phyloP scores from a whole-genome alignment of 2,113 vertebrate species.

The Colistium nudipinnis region DNA sequence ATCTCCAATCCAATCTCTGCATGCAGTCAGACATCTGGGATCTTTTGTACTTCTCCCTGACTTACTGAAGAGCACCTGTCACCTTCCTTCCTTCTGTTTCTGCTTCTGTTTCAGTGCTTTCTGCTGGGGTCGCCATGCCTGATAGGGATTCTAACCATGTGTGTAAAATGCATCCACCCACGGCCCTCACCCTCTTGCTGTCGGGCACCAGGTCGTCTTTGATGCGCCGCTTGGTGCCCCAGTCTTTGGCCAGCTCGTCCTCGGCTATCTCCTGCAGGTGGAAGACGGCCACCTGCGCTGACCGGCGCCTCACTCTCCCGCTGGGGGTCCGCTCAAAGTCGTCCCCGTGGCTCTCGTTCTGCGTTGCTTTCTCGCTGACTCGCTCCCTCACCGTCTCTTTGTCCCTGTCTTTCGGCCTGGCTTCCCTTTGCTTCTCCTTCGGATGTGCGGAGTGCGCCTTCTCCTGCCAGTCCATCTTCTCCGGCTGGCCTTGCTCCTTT shows the following conservation, averaged over 20 bases:
- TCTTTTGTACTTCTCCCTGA: neutral
- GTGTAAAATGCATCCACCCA: neutral
- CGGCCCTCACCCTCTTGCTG: constrained; percentile 88
- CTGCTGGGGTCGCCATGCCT: neutral
- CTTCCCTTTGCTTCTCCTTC: constrained; percentile 59
- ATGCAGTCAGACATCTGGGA: neutral
- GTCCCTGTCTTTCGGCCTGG: constrained; percentile 62
- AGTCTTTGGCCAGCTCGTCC: constrained; percentile 93
- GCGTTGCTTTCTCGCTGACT: constrained; percentile 74
- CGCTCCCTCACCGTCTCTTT: constrained; percentile 62
- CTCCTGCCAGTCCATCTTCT: constrained; percentile 65
- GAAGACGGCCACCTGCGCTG: constrained; percentile 95
- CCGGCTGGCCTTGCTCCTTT: constrained; percentile 64
- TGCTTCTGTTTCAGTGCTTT: neutral
- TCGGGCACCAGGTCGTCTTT: constrained; percentile 98
- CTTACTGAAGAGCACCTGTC: neutral
- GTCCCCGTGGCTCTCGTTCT: constrained; percentile 72
- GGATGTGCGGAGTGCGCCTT: constrained; percentile 22
- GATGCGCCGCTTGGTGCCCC: constrained; percentile 92
- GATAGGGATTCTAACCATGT: neutral
- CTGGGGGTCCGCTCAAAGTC: constrained; percentile 95
- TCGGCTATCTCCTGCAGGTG: constrained; percentile 98
- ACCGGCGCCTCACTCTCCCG: constrained; percentile 91
- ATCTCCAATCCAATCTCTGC: neutral
- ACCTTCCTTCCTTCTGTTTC: neutral